These are phyloP conservation scores for Gila orcuttii DNA, from an alignment of 2,113 vertebrate species.

Conservation along the genomic window DNA sequence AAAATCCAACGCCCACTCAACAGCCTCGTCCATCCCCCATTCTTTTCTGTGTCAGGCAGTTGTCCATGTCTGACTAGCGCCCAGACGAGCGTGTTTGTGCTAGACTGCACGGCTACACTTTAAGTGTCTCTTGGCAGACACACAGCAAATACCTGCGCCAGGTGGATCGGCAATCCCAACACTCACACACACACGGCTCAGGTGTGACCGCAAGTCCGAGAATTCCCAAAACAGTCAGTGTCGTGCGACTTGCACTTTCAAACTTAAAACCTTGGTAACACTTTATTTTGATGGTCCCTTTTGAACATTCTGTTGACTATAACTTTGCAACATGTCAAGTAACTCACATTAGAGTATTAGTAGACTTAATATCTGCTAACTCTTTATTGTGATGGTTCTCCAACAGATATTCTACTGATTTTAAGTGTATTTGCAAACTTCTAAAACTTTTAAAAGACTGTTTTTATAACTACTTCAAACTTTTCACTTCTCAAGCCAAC, in stretches of 20 bases:
- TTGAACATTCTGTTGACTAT: too few relatives aligned
- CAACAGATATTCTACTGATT: too few relatives aligned
- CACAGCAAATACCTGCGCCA: conserved; percentile 68
- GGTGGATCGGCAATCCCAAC: conserved; percentile 62
- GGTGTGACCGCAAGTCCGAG: neutral
- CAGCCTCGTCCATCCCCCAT: conserved; percentile 2
- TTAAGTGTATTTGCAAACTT: neutral
- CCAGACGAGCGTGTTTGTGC: conserved; percentile 71
- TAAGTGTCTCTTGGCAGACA: conserved; percentile 71
- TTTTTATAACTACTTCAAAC: too few relatives aligned
- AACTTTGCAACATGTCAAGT: too few relatives aligned
- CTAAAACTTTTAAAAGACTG: too few relatives aligned
- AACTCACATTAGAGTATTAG: too few relatives aligned
- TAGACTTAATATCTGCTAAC: too few relatives aligned
- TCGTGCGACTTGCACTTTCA: neutral
- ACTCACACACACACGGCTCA: neutral
- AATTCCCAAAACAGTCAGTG: neutral
- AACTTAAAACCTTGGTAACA: neutral
- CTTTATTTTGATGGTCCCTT: too few relatives aligned
- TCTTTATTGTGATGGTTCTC: too few relatives aligned
- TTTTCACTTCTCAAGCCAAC: too few relatives aligned
- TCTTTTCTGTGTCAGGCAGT: conserved; percentile 30
- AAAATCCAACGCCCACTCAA: neutral
- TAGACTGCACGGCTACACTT: conserved; percentile 66
- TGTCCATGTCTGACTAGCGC: conserved; percentile 53